Evolutionary conservation across 2,113 vertebrate genomes (phyloP).

Genomic region (Rhodinocichla rosea): DNA sequence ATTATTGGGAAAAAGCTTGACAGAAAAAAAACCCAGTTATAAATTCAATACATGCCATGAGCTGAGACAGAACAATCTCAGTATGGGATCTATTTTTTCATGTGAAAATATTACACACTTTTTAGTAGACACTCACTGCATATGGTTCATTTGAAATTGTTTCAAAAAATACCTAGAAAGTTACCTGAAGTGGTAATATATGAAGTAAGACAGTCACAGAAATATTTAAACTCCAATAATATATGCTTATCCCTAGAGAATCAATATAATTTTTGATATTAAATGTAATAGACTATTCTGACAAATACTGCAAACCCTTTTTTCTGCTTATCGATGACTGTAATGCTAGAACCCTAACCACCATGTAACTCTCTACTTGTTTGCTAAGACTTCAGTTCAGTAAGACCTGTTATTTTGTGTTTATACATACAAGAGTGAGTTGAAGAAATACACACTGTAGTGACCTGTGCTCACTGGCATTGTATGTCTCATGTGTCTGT

Average conservation of each 20-base stretch:
- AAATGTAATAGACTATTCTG: neutral
- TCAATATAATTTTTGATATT: neutral
- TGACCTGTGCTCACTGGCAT: neutral
- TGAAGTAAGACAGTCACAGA: neutral
- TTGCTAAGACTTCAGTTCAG: neutral
- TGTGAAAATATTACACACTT: neutral
- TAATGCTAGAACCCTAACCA: neutral
- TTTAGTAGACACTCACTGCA: neutral
- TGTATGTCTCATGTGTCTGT: neutral
- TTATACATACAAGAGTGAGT: neutral
- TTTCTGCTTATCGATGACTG: neutral
- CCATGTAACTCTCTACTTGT: neutral
- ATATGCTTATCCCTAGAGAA: neutral
- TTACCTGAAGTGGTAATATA: neutral
- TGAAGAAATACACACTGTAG: neutral
- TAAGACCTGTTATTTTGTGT: neutral
- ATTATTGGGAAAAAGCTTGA: slow-evolving; percentile 60
- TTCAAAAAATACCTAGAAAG: neutral
- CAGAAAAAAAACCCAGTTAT: slow-evolving; percentile 5
- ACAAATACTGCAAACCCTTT: rapidly evolving
- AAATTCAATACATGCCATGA: slow-evolving; percentile 27
- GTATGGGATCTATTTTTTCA: neutral
- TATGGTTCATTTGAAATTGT: neutral
- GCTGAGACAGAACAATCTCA: neutral
- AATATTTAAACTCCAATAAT: neutral